phyloP scores from a whole-genome alignment of 1,140 invertebrate species.

The Matsumurasca onukii region DNA sequence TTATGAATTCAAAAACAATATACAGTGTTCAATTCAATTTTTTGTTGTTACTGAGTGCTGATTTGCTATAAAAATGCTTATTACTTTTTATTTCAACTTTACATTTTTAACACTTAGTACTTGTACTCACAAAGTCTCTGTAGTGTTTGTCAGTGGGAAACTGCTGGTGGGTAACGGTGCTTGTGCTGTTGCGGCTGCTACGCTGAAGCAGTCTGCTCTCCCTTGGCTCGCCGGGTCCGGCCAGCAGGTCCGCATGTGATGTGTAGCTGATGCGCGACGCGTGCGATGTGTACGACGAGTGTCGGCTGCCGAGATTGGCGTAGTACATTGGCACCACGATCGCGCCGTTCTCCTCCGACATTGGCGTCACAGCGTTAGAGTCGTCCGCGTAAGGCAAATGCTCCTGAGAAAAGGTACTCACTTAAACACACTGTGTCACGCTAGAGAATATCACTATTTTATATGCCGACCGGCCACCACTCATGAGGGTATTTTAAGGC shows the following conservation, averaged over 20 bases:
- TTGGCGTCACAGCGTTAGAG: slow-evolving; percentile 95
- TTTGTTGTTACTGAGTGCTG: no score
- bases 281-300: slow-evolving; percentile 93
- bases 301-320: slow-evolving; percentile 72
- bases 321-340: slow-evolving; percentile 86
- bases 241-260: slow-evolving; percentile 86
- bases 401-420: slow-evolving; percentile 61
- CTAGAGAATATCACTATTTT: no score
- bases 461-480: no score
- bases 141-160: slow-evolving; percentile 35
- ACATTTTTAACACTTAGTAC: no score
- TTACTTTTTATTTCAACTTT: no score
- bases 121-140: slow-evolving; percentile 39
- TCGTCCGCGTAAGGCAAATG: slow-evolving; percentile 97
- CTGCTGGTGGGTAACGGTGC: slow-evolving; percentile 39
- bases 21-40: no score
- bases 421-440: slow-evolving; percentile 33
- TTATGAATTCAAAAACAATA: no score
- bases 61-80: no score
- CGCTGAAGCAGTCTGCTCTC: slow-evolving; percentile 76
- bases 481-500: no score
- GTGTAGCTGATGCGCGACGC: slow-evolving; percentile 90
- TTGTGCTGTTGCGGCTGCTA: slow-evolving; percentile 57
- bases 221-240: slow-evolving; percentile 67
- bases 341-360: slow-evolving; percentile 96